Conservation (phyloP, 2,888 invertebrate genomes). For the Synergus itoensis region DNA sequence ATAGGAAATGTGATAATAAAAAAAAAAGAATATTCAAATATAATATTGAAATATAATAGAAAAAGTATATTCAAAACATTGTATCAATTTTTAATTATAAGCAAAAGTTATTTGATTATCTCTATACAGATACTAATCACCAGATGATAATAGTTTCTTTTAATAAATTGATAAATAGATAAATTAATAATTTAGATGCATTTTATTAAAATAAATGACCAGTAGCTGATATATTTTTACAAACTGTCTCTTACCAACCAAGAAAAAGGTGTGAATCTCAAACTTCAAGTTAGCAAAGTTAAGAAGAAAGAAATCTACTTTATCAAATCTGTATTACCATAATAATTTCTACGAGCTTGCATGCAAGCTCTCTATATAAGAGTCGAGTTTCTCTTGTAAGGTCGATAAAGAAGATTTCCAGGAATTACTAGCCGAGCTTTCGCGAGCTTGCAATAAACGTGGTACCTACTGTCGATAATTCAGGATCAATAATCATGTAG, state of each 20-base stretch:
- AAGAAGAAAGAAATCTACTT: neutral
- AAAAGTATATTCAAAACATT: neutral
- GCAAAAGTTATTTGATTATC: neutral
- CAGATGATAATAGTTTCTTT: no score
- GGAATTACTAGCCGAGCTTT: neutral
- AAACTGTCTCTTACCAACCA: neutral
- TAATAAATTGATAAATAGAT: no score
- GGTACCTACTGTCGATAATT: neutral
- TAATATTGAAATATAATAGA: neutral
- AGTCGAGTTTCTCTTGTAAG: neutral
- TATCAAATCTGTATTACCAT: neutral
- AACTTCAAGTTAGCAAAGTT: neutral
- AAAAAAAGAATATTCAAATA: neutral
- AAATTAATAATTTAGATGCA: neutral
- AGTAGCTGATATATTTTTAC: neutral
- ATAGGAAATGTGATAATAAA: neutral
- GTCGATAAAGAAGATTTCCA: constrained; percentile 22
- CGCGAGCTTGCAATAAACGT: neutral
- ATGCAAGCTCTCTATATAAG: constrained; percentile 13
- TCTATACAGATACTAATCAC: no score
- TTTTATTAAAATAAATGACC: neutral
- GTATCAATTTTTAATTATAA: neutral
- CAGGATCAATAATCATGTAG: neutral
- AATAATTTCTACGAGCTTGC: constrained; percentile 1
- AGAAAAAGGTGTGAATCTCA: neutral